phyloP scores from a whole-genome alignment of 2,888 invertebrate species.

The Catocala sponsa region DNA sequence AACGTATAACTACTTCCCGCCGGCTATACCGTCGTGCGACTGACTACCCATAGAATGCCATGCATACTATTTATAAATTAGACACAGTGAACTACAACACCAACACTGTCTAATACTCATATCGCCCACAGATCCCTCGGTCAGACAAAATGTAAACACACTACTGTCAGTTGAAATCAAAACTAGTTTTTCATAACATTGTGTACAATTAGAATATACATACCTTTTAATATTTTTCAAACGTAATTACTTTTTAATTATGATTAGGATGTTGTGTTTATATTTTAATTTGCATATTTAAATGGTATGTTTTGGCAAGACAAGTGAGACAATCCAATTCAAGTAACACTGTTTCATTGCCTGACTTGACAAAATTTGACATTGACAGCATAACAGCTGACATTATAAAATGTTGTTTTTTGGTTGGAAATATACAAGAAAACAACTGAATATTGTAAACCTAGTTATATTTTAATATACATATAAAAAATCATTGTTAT shows the following conservation, averaged over 20 bases:
- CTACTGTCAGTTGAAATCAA: neutral
- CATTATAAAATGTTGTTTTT: neutral
- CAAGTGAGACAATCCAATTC: too few relatives aligned
- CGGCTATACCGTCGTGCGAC: slow-evolving; percentile 8
- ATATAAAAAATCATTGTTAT: too few relatives aligned
- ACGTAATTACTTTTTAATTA: too few relatives aligned
- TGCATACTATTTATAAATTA: slow-evolving; percentile 51
- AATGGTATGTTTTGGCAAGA: too few relatives aligned
- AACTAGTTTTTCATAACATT: too few relatives aligned
- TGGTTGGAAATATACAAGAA: slow-evolving; percentile 2
- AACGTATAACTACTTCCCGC: slow-evolving; percentile 15
- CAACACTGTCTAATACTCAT: slow-evolving; percentile 36
- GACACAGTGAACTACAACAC: slow-evolving; percentile 33
- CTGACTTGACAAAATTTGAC: slow-evolving; percentile 27
- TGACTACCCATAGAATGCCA: slow-evolving; percentile 22
- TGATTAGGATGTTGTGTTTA: neutral
- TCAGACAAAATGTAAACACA: slow-evolving; percentile 24
- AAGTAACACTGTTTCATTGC: slow-evolving; percentile 45
- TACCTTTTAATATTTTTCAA: too few relatives aligned
- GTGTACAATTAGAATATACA: too few relatives aligned
- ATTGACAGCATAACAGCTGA: slow-evolving; percentile 13
- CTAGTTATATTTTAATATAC: too few relatives aligned
- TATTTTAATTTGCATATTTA: neutral
- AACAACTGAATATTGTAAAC: neutral
- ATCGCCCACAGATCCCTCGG: slow-evolving; percentile 23